Evolutionary conservation across 64 coral and sea anemone species (phyloP).

Genomic region (Montipora foliosa): DNA sequence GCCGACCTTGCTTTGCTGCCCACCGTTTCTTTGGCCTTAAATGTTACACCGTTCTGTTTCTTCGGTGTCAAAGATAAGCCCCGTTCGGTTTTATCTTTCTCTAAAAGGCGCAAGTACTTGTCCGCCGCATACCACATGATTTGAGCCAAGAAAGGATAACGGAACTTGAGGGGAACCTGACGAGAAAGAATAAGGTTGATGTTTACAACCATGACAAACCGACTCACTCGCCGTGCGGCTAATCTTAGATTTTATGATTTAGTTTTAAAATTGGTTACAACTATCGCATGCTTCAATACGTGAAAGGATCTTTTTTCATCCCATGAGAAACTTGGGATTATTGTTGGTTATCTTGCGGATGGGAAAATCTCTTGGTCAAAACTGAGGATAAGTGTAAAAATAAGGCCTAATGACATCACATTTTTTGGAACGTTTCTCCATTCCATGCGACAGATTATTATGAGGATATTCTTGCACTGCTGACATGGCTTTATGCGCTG

Average conservation of each 20-base stretch:
- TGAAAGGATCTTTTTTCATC: too few species aligned
- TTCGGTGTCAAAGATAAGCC: not conserved
- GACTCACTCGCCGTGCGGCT: not conserved
- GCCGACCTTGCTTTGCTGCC: slow-evolving; percentile 16
- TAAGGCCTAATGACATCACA: too few species aligned
- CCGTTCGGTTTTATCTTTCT: slow-evolving; percentile 59
- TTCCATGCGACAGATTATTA: too few species aligned
- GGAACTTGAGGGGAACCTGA: slow-evolving; percentile 97
- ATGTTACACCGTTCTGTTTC: slow-evolving; percentile 1
- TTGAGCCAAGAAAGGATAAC: slow-evolving; percentile 89
- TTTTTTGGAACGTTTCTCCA: too few species aligned
- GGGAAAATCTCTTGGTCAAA: too few species aligned
- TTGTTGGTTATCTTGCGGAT: too few species aligned
- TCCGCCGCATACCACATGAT: slow-evolving; percentile 96
- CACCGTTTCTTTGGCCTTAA: slow-evolving; percentile 30
- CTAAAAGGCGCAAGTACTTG: slow-evolving; percentile 75
- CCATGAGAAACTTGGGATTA: too few species aligned
- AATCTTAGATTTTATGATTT: too few species aligned
- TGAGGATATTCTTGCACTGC: too few species aligned
- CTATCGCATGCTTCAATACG: not conserved
- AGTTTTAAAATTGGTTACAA: not conserved
- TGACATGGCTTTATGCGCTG: too few species aligned
- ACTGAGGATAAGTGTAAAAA: too few species aligned
- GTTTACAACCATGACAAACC: not conserved
- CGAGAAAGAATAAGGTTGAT: not conserved